Percentiles rank a stretch among this genome's conserved stretches.
Conservation (phyloP, 2,113 vertebrate genomes). For the Proteles cristata region DNA sequence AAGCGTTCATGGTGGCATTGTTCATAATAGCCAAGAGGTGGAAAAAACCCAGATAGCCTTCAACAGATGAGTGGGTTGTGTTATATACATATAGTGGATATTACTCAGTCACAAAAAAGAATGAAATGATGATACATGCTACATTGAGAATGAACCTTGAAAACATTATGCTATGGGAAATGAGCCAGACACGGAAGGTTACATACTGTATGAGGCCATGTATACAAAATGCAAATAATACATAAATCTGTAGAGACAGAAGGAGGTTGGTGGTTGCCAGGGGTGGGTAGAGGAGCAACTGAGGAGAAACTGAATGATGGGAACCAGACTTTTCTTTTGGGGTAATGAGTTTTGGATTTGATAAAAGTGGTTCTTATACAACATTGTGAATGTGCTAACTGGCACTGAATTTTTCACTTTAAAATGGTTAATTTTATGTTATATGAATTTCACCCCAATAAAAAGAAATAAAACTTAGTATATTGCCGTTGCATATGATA, state of each 20-base stretch:
- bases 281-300: not conserved
- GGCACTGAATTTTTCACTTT: not conserved
- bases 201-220: not conserved
- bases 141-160: not conserved
- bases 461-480: not conserved
- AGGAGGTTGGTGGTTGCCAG: not conserved
- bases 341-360: not conserved
- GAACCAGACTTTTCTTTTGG: not conserved
- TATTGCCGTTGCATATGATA: not conserved
- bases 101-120: not conserved
- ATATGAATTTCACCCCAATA: not conserved
- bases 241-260: not conserved
- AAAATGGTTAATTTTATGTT: not conserved
- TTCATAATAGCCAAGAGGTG: not conserved
- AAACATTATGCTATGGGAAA: not conserved
- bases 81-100: not conserved
- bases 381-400: not conserved
- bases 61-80: not conserved
- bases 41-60: not conserved
- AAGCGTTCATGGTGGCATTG: not conserved
- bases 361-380: not conserved
- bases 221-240: not conserved
- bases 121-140: not conserved
- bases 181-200: not conserved
- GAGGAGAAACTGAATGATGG: not conserved